Percentiles rank a stretch among this genome's conserved stretches.
phyloP scores from a whole-genome alignment of 2,113 vertebrate genomes.

The Electrona antarctica region DNA sequence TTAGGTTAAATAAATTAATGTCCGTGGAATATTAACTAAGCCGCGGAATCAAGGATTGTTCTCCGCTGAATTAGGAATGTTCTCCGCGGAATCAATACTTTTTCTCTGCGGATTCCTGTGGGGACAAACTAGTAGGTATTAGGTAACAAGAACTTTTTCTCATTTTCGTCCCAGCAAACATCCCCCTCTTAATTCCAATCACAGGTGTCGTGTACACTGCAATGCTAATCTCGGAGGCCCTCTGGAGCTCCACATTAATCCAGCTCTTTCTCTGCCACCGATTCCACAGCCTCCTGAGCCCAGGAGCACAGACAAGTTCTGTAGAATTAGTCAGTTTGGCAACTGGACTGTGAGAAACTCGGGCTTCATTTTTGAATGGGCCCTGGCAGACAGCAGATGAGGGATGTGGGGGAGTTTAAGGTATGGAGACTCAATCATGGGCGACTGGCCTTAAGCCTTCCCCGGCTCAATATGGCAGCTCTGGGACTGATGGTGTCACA shows the following conservation, averaged over 20 bases:
- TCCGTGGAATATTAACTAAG: no score
- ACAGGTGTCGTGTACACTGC: not conserved
- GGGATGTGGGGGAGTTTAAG: constrained; percentile 15
- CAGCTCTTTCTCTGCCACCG: constrained; percentile 15
- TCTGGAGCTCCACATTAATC: constrained; percentile 12
- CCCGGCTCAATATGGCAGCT: constrained; percentile 37
- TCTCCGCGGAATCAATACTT: no score
- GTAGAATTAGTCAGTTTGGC: not conserved
- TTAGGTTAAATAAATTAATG: no score
- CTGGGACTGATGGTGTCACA: constrained; percentile 52
- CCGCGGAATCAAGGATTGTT: no score
- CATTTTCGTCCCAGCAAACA: constrained; percentile 8
- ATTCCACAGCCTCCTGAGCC: constrained; percentile 10
- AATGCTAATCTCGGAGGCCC: constrained; percentile 17
- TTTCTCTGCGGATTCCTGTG: not conserved
- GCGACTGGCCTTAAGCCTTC: constrained; percentile 40
- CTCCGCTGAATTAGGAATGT: no score
- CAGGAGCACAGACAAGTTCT: not conserved
- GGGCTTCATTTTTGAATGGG: not conserved
- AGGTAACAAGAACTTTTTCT: constrained; percentile 1
- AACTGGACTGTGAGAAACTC: constrained; percentile 24
- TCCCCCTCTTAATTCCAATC: constrained; percentile 13
- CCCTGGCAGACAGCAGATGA: constrained; percentile 11
- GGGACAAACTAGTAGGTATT: no score
- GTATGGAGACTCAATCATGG: constrained; percentile 45